Evolutionary conservation across 2,888 invertebrate species (phyloP).

Genomic region (Sphaerophoria taeniata): DNA sequence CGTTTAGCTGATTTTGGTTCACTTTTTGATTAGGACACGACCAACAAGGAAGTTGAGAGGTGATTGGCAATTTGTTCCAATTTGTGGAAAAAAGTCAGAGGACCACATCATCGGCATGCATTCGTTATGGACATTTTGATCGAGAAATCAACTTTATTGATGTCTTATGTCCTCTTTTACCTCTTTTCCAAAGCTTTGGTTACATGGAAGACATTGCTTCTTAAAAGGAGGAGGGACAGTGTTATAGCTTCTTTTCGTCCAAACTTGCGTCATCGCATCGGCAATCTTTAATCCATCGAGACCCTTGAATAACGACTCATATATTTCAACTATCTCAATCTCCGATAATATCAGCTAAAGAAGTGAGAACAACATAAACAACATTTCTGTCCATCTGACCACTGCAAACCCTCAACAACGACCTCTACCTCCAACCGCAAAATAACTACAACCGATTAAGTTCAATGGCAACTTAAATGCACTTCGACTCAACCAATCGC

Average conservation of each 20-base stretch:
- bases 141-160: too few relatives aligned
- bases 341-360: constrained; percentile 43
- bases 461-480: constrained; percentile 53
- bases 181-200: too few relatives aligned
- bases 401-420: constrained; percentile 18
- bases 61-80: constrained; percentile 66
- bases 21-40: constrained; percentile 26
- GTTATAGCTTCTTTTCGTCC: too few relatives aligned
- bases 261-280: too few relatives aligned
- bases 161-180: too few relatives aligned
- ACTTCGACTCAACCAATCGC: background rate
- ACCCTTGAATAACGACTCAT: constrained; percentile 37
- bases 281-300: background rate
- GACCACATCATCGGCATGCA: too few relatives aligned
- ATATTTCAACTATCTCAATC: constrained; percentile 58
- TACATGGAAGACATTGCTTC: too few relatives aligned
- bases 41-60: constrained; percentile 35
- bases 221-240: too few relatives aligned
- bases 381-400: constrained; percentile 39
- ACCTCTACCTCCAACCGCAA: background rate
- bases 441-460: constrained; percentile 31
- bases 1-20: constrained; percentile 32
- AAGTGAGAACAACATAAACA: constrained; percentile 58
- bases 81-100: constrained; percentile 1
- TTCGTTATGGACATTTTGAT: too few relatives aligned